Evolutionary conservation across 2,888 invertebrate genomes (phyloP), one percentile per base, ranked within the genome.

Genomic region (Coremacera marginata): DNA sequence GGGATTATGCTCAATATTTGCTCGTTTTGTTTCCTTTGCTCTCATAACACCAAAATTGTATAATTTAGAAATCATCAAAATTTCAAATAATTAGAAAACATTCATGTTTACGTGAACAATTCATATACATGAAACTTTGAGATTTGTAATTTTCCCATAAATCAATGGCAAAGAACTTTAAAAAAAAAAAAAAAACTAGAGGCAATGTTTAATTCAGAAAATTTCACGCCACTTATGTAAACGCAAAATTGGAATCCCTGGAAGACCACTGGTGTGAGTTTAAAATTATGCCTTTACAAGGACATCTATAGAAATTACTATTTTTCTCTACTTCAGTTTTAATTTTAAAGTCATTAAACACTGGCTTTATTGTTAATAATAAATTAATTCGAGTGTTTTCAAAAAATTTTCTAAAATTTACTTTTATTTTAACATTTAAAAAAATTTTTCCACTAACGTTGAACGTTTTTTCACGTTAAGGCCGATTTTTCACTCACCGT

Each of bases 401-500:
- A 1, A 25, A 25, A 57, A 11, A 8, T 5, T 62, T 8, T 14
- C 3, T 31, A 31, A 31, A 31, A 63, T 31, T 63, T 25, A 31
- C 44, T 22, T 67, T 67, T 67, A 44, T 37, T 44, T 5, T 1
- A 63, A 63, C 25, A 63, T 31, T 27, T 63, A 63, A 62, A 27
- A 16, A 27, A 62, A 34, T n/a, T 60, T 19, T 60, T 4, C 7
- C 44, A 22, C 22, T 31, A 19, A 19, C 71, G 57, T 14, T 71
- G 34, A 55, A 55, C 22, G 57, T 22, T 37, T 19, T 37, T 37
- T 65, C 31, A 5, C 65, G 37, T 19, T 44, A 22, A 67, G 9
- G 67, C 37, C 37, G 37, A 63, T 51, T 74, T 74, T 74, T 25
- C 74, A 65, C 74, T 52, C 65, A 63, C 74, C 31, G 63, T 74